These are phyloP conservation scores for Ectemnius lituratus DNA, from an alignment of 2,888 invertebrate genomes.

Conservation along the genomic window DNA sequence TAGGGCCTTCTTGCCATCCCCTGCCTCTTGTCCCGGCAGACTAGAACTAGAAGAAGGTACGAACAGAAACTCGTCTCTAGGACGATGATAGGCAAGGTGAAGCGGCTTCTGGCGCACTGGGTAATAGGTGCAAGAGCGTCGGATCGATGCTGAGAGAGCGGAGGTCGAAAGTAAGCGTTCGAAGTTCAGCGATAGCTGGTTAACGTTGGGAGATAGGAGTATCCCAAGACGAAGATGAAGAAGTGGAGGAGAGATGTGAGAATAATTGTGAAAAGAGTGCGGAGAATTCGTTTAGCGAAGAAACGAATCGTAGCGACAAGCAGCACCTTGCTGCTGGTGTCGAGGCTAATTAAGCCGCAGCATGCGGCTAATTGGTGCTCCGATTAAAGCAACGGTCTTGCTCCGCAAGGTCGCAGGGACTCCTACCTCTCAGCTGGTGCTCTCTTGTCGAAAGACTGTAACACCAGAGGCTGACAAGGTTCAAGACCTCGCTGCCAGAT, in stretches of 20 bases:
- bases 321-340: background rate
- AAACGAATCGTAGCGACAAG: background rate
- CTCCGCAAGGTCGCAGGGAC: background rate
- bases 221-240: background rate
- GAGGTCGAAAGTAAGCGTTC: constrained; percentile 34
- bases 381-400: constrained; percentile 37
- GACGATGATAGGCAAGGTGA: constrained; percentile 6
- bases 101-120: constrained; percentile 8
- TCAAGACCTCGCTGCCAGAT: constrained; percentile 40
- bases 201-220: background rate
- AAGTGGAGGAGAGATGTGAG: background rate
- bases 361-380: constrained; percentile 38
- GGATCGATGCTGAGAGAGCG: constrained; percentile 31
- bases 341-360: constrained; percentile 34
- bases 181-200: constrained; percentile 37
- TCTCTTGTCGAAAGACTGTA: constrained; percentile 29
- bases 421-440: background rate
- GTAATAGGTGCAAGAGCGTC: constrained; percentile 17
- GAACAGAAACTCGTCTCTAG: background rate
- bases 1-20: background rate
- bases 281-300: background rate
- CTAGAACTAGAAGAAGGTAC: no score
- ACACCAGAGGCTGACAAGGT: constrained; percentile 22
- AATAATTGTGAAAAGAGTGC: background rate
- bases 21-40: no score